phyloP scores from a whole-genome alignment of 2,888 invertebrate species.

The Myopa tessellatipennis region DNA sequence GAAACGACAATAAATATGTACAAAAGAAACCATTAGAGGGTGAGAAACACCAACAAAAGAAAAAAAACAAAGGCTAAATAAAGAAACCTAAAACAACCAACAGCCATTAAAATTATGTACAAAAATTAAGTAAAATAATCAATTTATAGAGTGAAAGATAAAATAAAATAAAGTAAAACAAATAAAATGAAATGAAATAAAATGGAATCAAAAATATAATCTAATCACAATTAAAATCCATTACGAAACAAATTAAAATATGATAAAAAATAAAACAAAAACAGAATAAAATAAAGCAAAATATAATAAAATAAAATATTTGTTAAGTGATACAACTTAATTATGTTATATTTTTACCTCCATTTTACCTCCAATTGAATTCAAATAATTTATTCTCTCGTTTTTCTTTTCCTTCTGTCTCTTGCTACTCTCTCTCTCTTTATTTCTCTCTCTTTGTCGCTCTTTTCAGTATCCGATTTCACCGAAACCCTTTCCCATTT shows the following conservation, averaged over 20 bases:
- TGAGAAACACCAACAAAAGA: slow-evolving; percentile 71
- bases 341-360: too few relatives aligned
- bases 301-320: not conserved
- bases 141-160: not conserved
- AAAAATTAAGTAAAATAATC: not conserved
- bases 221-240: not conserved
- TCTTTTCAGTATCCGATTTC: slow-evolving; percentile 86
- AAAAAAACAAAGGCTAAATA: slow-evolving; percentile 72
- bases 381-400: too few relatives aligned
- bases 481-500: slow-evolving; percentile 88
- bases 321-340: too few relatives aligned
- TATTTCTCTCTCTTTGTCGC: slow-evolving; percentile 19
- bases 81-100: not conserved
- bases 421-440: not conserved
- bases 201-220: not conserved
- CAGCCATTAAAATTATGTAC: not conserved
- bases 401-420: too few relatives aligned
- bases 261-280: not conserved
- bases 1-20: too few relatives aligned
- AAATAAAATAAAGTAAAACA: not conserved
- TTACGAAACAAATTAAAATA: not conserved
- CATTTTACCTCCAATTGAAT: too few relatives aligned
- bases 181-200: not conserved
- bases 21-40: too few relatives aligned
- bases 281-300: not conserved